Evolutionary conservation across 2,113 vertebrate species (phyloP), one percentile per base, ranked within the genome.

Genomic region (Tympanuchus pallidicinctus): DNA sequence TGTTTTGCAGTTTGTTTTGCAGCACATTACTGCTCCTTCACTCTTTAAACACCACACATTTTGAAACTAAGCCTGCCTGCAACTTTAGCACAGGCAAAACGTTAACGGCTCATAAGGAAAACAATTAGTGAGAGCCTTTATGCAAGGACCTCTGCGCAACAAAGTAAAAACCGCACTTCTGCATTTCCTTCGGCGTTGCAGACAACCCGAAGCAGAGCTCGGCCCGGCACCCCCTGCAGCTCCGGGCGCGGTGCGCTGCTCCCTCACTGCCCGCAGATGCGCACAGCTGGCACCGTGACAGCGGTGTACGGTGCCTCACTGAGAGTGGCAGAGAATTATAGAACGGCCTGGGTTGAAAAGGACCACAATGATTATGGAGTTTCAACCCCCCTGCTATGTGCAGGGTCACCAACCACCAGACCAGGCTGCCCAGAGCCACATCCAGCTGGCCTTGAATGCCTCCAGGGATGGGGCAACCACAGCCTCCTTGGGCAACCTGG

Each of bases 211-310:
- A 10, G 38, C 13, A 69, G 38, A 25, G 54, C 56, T 71, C 61
- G 36, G 54, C 36, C 25, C 1, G 17, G 9, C 24, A 38, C 27
- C 17, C 12, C 21, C 77, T 63, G 34, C 72, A 50, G 1, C 19
- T 70, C 4, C 20, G 34, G 50, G 40, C 15, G 22, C 0, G 4
- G 50, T 7, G 75, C 42, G 22, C 72, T 1, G 0, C 34, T 54
- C 70, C 77, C 50, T 65, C 10, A 1, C 36, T 22, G 61, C 50
- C 48, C 66, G 20, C 6, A 67, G n/a, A 8, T 8, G 50, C 6
- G 22, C 24, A 13, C 50, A 28, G 50, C 11, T 21, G 50, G 50
- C 50, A 52, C 13, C 25, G 14, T 28, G 3, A 59, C 45, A 25
- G 7, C 24, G 15, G 11, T 20, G 15, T 28, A 63, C 60, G 38